These are phyloP conservation scores for Colistium nudipinnis DNA, from an alignment of 2,113 vertebrate species.

Conservation along the genomic window DNA sequence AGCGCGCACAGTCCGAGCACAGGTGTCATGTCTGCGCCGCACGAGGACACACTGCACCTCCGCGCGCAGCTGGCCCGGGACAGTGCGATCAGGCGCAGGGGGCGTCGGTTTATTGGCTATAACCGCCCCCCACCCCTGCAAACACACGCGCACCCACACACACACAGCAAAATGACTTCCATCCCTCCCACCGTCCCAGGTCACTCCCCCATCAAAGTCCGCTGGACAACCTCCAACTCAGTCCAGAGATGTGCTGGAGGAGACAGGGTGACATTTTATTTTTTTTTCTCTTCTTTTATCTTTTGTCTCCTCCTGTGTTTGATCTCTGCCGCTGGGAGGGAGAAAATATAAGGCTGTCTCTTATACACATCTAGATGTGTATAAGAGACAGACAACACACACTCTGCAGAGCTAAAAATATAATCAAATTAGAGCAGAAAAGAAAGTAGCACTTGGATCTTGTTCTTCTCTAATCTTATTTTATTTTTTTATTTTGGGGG, in stretches of 20 bases:
- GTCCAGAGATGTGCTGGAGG: constrained; percentile 40
- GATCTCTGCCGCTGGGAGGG: constrained; percentile 39
- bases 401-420: too few species aligned
- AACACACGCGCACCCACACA: too few species aligned
- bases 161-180: too few species aligned
- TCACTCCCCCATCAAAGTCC: constrained; percentile 60
- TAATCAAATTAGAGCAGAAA: too few species aligned
- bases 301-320: constrained; percentile 62
- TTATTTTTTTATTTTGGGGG: too few species aligned
- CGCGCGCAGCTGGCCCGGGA: neutral
- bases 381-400: too few species aligned
- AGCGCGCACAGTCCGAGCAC: constrained; percentile 23
- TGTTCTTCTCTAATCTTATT: too few species aligned
- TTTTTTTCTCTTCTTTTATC: constrained; percentile 62
- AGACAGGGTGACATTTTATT: constrained; percentile 42
- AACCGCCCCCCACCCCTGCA: constrained; percentile 25
- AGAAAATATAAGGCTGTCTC: too few species aligned
- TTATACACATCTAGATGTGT: too few species aligned
- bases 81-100: neutral
- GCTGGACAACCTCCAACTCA: constrained; percentile 67
- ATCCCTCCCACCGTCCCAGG: constrained; percentile 41
- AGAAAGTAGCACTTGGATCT: too few species aligned
- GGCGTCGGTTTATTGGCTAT: constrained; percentile 41
- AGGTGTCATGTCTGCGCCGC: constrained; percentile 56
- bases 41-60: constrained; percentile 26